Evolutionary conservation across 1,140 invertebrate genomes (phyloP), one percentile per base, ranked within the genome.

Genomic region (Drosophila nikananu): DNA sequence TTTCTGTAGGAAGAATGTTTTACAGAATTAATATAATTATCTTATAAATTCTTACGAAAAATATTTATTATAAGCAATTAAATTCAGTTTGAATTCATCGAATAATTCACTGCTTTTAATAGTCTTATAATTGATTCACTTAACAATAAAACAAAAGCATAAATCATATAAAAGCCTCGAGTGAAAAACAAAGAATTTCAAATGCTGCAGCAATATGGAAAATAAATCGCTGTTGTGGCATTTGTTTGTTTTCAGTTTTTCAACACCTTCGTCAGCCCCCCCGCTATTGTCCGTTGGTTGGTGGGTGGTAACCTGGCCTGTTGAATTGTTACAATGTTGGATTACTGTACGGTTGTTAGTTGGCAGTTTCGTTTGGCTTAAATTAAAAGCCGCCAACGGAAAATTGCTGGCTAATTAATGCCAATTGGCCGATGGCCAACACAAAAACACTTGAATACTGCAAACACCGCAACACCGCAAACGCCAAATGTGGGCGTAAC

Each of bases 401-500:
- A 77, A 77, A 77, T 77, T 77, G 75, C 74, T 62, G 51, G 57
- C 74, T 77, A 77, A 77, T 77, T 77, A 77, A 77, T 77, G 75
- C 74, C 75, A 77, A 77, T 68, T 77, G 75, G 64, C 74, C 74
- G 57, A 77, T 70, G 57, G 75, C 75, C 60, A 77, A 49, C 32
- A 59, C 42, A 44, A 37, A 42, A 35, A 37, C 67, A 67, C 67
- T 68, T 68, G 35, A 27, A 52, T 48, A 65, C 66, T 65, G 30
- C 21, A 39, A 58, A 58, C 35, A 39, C 61, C 27, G 42, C 30
- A 54, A 52, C 59, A 55, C 15, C 21, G 46, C 4, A 23, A 49
- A 49, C 23, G 23, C 23, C 12, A 76, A 70, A 51, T 54, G 75
- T 77, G 75, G 75, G 75, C 74, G 75, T 74, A 70, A 77, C 75